These are phyloP conservation scores for Parnassius smintheus DNA, from an alignment of 2,888 invertebrate genomes.

Conservation along the genomic window DNA sequence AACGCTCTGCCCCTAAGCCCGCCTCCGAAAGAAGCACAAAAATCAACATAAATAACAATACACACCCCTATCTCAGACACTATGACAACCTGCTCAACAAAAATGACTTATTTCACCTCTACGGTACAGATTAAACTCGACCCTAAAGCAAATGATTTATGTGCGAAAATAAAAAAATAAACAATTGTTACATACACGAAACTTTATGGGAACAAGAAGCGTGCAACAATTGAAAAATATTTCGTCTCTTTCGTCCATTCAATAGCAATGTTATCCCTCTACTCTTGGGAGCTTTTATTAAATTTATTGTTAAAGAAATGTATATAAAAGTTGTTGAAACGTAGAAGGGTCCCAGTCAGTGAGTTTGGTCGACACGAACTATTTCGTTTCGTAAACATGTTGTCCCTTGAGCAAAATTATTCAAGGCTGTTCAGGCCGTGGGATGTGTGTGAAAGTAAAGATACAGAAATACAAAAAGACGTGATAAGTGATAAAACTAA, in stretches of 20 bases:
- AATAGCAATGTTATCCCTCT: slow-evolving; percentile 70
- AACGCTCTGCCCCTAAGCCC: slow-evolving; percentile 69
- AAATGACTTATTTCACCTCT: slow-evolving; percentile 38
- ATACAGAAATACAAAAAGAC: slow-evolving; percentile 30
- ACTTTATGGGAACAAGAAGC: slow-evolving; percentile 51
- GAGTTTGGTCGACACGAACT: slow-evolving; percentile 53
- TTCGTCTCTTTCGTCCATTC: slow-evolving; percentile 77
- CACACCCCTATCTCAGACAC: slow-evolving; percentile 79
- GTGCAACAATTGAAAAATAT: slow-evolving; percentile 81
- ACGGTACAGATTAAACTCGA: slow-evolving; percentile 33
- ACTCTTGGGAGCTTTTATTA: slow-evolving; percentile 72
- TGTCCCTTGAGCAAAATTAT: slow-evolving; percentile 62
- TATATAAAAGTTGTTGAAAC: slow-evolving; percentile 78
- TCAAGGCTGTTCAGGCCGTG: slow-evolving; percentile 83
- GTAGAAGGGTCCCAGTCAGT: slow-evolving; percentile 71
- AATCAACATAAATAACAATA: slow-evolving; percentile 81
- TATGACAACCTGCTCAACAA: slow-evolving; percentile 46
- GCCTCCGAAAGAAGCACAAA: slow-evolving; percentile 71
- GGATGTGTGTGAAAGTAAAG: slow-evolving; percentile 73
- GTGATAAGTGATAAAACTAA: slow-evolving; percentile 39
- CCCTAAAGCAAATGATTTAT: slow-evolving; percentile 34
- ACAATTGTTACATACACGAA: slow-evolving; percentile 32
- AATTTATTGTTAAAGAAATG: slow-evolving; percentile 79
- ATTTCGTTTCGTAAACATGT: slow-evolving; percentile 53
- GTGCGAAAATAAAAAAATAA: slow-evolving; percentile 32